A percentile compares a stretch with the other conserved stretches of the same genome.
These are phyloP conservation scores for Crotalus tigris DNA, from an alignment of 2,113 vertebrate species.

Conservation along the genomic window DNA sequence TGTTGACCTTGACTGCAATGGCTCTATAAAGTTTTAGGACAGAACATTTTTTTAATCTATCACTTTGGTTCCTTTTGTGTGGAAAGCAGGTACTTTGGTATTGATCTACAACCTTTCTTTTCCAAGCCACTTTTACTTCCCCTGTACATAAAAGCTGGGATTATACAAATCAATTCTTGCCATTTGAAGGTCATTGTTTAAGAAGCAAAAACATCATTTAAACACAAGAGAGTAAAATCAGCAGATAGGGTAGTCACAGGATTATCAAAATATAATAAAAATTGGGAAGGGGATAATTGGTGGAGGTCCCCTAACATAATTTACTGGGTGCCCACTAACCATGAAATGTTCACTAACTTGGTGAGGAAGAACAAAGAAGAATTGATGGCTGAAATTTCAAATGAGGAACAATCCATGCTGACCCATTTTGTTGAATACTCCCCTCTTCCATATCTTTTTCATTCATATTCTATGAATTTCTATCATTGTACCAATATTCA, in stretches of 20 bases:
- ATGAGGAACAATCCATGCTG: background rate
- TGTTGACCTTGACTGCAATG: background rate
- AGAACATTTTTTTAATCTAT: background rate
- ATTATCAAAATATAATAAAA: background rate
- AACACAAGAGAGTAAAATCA: background rate
- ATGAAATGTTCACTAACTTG: background rate
- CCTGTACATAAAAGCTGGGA: background rate
- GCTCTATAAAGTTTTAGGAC: background rate
- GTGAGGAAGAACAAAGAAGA: background rate
- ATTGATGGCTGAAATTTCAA: too few relatives aligned
- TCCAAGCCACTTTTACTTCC: background rate
- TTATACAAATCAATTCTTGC: background rate
- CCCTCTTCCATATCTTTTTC: background rate
- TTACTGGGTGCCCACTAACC: too few relatives aligned
- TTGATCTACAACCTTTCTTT: background rate
- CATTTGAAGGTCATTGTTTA: background rate
- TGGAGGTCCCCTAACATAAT: background rate
- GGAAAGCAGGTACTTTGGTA: background rate
- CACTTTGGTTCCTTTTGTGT: background rate
- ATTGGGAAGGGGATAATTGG: background rate
- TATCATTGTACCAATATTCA: background rate
- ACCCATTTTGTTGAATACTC: background rate
- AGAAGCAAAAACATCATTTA: background rate
- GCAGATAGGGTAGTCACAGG: background rate
- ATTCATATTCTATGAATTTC: background rate